Evolutionary conservation across 2,888 invertebrate species (phyloP), one percentile per base, ranked within the genome.

Genomic region (Tromatobia lineatoria): DNA sequence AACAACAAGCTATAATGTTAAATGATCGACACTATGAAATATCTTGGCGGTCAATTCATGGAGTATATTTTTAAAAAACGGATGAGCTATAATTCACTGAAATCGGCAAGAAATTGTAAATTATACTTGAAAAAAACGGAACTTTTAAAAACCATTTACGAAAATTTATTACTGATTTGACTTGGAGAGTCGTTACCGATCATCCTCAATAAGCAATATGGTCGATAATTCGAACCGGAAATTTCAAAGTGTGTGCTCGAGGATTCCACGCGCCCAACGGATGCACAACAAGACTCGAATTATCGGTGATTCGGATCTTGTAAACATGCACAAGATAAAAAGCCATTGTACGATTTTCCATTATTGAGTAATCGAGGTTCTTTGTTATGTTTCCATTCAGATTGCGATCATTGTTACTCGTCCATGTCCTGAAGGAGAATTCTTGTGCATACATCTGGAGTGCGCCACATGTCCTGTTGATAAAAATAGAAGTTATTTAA

Each of bases 181-280:
- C n/a, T n/a, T n/a, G n/a, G n/a, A n/a, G n/a, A n/a, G n/a, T n/a
- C n/a, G n/a, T n/a, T n/a, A n/a, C n/a, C n/a, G n/a, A n/a, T n/a
- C n/a, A n/a, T n/a, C n/a, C n/a, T n/a, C n/a, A n/a, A n/a, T n/a
- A n/a, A n/a, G n/a, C n/a, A n/a, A n/a, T 50, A n/a, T 50, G 3
- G 18, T 15, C 3, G 18, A 59, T 13, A 4, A 90, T 88, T 54
- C 86, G 89, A 0, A 90, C 85, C 3, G 92, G 92, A 74, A 75
- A 80, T 15, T 86, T 89, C 1, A 92, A 59, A 20, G 85, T 82
- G 45, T 86, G 84, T 6, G 87, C 83, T 1, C 89, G 89, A 3
- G 92, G 91, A 73, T 89, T 90, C 93, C 93, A 94, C 0, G 88
- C 89, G 7, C 93, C 93, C 61, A 93, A 87, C 71, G 87, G 88